Evolutionary conservation across 2,888 invertebrate genomes (phyloP), one percentile per base, ranked within the genome.

Genomic region (Pollenia amentaria): DNA sequence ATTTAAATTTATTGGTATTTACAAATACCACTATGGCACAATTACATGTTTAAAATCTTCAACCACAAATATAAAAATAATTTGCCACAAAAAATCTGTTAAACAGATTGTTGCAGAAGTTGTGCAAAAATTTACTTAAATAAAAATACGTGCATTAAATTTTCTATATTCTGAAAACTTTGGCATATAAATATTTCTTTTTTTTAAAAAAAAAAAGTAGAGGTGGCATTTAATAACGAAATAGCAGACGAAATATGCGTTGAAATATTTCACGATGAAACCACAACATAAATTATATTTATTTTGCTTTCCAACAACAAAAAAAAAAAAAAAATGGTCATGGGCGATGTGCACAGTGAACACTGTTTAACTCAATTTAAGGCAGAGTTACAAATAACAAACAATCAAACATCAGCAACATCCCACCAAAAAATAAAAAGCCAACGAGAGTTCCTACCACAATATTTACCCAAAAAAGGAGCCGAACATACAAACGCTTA

Each of bases 241-340:
- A 57, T 76, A 40, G 3, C 40, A 16, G 11, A 38, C 57, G 21
- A 73, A 57, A 65, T 55, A 40, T 65, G 55, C 48, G 40, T 12
- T 67, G 51, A 73, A 67, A 67, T 55, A 60, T 84, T 60, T 18
- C 60, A 73, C 51, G 11, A 44, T 44, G 38, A 84, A 79, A 60
- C 84, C 79, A 46, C 84, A 79, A 84, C 40, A 62, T 69, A 73
- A 79, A 79, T 73, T 75, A 79, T 79, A 62, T 84, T 73, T 53
- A 12, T 84, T 73, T 48, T 51, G 53, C 69, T 65, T 72, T 77
- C 64, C 21, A 73, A 40, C 48, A 42, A 14, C n/a, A n/a, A n/a
- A n/a, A 62, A 83, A 65, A n/a, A n/a, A 10, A n/a, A n/a, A n/a
- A n/a, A 62, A 83, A 65, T 18, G 12, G 14, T 29, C 29, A 21